Base-by-base conservation (phyloP, 2,797 vertebrate species). In the Sebastes vulpes region DNA sequence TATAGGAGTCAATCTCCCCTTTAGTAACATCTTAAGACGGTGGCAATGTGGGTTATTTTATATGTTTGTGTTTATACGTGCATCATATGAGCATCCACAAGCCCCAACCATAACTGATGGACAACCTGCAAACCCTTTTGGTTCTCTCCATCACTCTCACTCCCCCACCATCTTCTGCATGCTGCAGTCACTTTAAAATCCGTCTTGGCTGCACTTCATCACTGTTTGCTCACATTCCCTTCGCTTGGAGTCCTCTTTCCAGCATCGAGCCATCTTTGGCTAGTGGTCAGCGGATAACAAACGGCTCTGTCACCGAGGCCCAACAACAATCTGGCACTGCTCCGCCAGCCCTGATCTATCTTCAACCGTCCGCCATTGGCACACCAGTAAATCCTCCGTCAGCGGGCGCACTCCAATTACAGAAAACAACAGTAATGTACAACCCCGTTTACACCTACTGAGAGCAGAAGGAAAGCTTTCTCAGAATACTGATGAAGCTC, bases 231-330 rank as follows among this genome's bases (percentile, higher is more conserved):
- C 61, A 52, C 26, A 28, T 67, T 74, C 48, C 38, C 58, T 46
- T 25, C n/a, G 28, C 61, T 16, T 16, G 7, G 21, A 78, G 38
- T 64, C 25, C 48, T 31, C 3, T 2, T 3, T 21, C 25, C 4
- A 53, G 75, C 58, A 54, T 21, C 25, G 16, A 18, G 61, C 64
- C 75, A 77, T 56, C 65, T 73, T 54, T 56, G 54, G 60, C 31
- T 9, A 23, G 60, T 28, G 26, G 87, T 87, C 84, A 87, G 65
- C 12, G 4, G 59, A 81, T 87, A 84, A 89, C 76, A 82, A 90
- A 90, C 20, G 9, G 53, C 50, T 72, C 77, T 57, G 84, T 77
- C 70, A 70, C 61, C 3, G 6, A 46, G 63, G 46, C 64, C 77
- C 73, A 61, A 81, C 72, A 60, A 77, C 81, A 81, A 58, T 74